Conservation (phyloP, 2,797 vertebrate genomes). For the Enteromius trimaculatus region DNA sequence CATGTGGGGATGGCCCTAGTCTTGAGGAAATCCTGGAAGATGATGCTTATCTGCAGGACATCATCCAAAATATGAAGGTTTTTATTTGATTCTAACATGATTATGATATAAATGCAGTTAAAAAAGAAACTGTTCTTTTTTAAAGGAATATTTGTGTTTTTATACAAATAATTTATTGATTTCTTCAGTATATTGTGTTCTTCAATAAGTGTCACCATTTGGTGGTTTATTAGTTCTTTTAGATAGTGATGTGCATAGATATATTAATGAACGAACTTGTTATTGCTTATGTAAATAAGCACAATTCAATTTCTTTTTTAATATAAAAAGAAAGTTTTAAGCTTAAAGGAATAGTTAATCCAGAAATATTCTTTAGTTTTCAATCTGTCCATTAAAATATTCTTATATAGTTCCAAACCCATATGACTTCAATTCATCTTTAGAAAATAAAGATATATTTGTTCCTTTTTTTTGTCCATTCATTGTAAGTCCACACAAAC, state of each 20-base stretch:
- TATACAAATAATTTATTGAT: not conserved
- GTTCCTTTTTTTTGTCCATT: not conserved
- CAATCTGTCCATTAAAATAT: not conserved
- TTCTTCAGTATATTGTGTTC: not conserved
- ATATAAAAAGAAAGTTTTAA: not conserved
- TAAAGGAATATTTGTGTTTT: not conserved
- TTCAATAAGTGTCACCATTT: not conserved
- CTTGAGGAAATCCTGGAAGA: slow-evolving; percentile 78
- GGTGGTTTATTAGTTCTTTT: not conserved
- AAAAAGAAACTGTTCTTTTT: not conserved
- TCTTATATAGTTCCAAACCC: not conserved
- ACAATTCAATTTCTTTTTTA: not conserved
- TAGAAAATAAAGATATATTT: not conserved
- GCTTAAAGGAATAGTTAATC: not conserved
- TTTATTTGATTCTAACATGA: not conserved
- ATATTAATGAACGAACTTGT: not conserved
- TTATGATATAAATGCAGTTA: not conserved
- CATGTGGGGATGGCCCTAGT: slow-evolving; percentile 74
- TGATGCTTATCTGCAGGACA: slow-evolving; percentile 76
- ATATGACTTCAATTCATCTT: not conserved
- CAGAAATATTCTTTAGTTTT: not conserved
- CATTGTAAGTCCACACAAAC: not conserved
- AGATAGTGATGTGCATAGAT: not conserved
- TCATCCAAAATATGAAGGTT: slow-evolving; percentile 81
- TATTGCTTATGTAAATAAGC: not conserved